A percentile compares a stretch with the other conserved stretches of the same genome.
phyloP scores from a whole-genome alignment of 1,140 invertebrate species.

The Holcopasites calliopsidis region DNA sequence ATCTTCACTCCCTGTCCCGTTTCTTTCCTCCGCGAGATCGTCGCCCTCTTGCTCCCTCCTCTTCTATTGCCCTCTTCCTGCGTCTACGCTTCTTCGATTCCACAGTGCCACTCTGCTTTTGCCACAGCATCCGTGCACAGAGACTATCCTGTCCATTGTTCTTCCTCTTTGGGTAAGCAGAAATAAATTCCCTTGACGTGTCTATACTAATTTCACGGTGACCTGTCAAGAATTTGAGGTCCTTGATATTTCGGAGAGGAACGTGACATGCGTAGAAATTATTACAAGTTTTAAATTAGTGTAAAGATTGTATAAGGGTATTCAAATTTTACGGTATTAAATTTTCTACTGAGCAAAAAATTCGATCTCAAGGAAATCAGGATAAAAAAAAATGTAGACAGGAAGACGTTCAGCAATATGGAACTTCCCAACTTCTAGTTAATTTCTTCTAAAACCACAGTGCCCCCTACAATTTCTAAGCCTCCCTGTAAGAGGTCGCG shows the following conservation, averaged over 20 bases:
- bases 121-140: neutral
- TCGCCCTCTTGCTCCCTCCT: constrained; percentile 16
- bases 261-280: too few species aligned
- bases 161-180: constrained; percentile 20
- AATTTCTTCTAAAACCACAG: neutral
- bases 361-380: too few species aligned
- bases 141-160: constrained; percentile 30
- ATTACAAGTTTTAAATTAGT: too few species aligned
- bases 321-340: neutral
- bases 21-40: neutral
- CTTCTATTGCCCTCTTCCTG: neutral
- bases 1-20: constrained; percentile 27
- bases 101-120: constrained; percentile 14
- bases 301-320: too few species aligned
- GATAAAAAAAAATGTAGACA: too few species aligned
- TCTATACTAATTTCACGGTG: neutral
- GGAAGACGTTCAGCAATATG: neutral
- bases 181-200: too few species aligned
- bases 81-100: constrained; percentile 26
- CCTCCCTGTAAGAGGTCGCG: neutral
- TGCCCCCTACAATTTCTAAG: neutral
- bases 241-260: too few species aligned
- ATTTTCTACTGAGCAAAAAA: too few species aligned
- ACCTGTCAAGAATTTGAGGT: neutral
- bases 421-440: neutral